Conservation (phyloP, 2,888 invertebrate species). For the Aleiodes testaceus region DNA sequence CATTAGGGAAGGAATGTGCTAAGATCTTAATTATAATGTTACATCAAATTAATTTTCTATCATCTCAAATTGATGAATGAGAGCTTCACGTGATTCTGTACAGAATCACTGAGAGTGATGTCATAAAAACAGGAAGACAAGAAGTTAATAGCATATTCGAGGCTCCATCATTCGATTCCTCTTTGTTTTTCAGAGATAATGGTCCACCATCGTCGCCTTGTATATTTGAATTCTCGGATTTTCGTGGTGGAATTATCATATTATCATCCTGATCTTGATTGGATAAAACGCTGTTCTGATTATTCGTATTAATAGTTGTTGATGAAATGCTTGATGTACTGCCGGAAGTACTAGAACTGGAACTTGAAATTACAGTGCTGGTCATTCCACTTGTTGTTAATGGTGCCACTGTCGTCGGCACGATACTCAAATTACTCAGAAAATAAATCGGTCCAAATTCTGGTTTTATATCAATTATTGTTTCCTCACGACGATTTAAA, state of each 20-base stretch:
- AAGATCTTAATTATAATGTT: conserved; percentile 17
- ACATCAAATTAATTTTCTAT: conserved; percentile 24
- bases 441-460: conserved; percentile 86
- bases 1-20: conserved; percentile 19
- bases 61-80: not conserved
- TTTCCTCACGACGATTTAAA: conserved; percentile 80
- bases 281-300: conserved; percentile 63
- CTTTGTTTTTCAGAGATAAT: conserved; percentile 63
- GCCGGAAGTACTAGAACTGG: conserved; percentile 14
- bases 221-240: conserved; percentile 69
- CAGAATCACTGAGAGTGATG: conserved; percentile 43
- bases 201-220: conserved; percentile 69
- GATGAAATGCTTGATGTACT: conserved; percentile 34
- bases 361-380: not conserved
- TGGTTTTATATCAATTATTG: conserved; percentile 80
- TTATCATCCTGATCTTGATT: conserved; percentile 69
- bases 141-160: conserved; percentile 38
- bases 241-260: conserved; percentile 66
- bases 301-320: conserved; percentile 5
- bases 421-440: conserved; percentile 82
- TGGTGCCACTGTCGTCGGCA: conserved; percentile 84
- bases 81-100: conserved; percentile 61
- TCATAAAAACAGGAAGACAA: conserved; percentile 48
- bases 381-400: conserved; percentile 67
- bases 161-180: conserved; percentile 47